These are phyloP conservation scores for Apteryx mantelli DNA, from an alignment of 2,113 vertebrate species.

Conservation along the genomic window DNA sequence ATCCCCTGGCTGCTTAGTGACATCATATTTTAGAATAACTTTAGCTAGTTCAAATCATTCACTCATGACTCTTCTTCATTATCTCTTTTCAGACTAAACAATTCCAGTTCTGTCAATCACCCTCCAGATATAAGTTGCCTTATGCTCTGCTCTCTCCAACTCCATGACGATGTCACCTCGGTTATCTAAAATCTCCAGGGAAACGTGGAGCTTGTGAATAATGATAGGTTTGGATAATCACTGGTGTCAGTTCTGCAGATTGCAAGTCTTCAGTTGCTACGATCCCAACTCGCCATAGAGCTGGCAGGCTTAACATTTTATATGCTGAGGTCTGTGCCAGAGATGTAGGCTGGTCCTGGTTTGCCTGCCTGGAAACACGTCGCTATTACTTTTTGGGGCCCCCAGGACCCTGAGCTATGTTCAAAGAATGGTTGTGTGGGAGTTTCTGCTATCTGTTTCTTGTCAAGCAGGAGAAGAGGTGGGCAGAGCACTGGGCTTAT, in stretches of 20 bases:
- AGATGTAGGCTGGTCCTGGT: fast-evolving
- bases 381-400: neutral
- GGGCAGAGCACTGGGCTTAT: neutral
- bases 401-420: neutral
- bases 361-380: neutral
- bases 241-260: neutral
- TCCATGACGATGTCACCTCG: neutral
- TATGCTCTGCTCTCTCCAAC: neutral
- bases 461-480: neutral
- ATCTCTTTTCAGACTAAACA: conserved; percentile 5
- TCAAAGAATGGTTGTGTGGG: neutral
- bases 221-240: neutral
- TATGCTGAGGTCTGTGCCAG: neutral
- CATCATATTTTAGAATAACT: conserved; percentile 1
- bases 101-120: conserved; percentile 25
- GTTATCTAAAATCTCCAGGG: conserved; percentile 44
- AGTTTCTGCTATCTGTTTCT: neutral
- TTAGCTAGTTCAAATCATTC: neutral
- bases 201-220: conserved; percentile 27
- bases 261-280: neutral
- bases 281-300: neutral
- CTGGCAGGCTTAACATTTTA: neutral
- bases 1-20: neutral
- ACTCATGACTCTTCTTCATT: neutral
- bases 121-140: neutral